Evolutionary conservation across 2,888 invertebrate genomes (phyloP), one percentile per base, ranked within the genome.

Genomic region (Adineta ricciae): DNA sequence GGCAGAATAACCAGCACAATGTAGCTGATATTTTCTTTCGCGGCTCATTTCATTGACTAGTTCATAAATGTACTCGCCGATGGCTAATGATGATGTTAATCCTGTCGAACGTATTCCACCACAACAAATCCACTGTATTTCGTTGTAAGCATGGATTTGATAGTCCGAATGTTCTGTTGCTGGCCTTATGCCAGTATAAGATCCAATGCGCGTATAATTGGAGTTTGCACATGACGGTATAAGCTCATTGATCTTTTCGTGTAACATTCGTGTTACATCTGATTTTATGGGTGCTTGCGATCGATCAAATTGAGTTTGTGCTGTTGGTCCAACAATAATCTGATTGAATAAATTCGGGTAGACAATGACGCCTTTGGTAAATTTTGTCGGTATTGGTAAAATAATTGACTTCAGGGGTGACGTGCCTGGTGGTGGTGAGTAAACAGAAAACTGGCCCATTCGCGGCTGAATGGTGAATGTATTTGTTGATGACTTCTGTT

Each of bases 31-130:
- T 72, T 27, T 27, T 32, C 32, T 72, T 21, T 14, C 2, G n/a
- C n/a, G n/a, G 4, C 4, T 72, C 72, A 72, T 72, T 72, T 72
- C 72, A 11, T 72, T 72, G 32, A 72, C 16, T 72, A 36, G 32
- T 0, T 86, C 49, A 8, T 54, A 49, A 21, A 88, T 88, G 54
- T 87, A 87, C 46, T 88, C 87, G 8, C 87, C 87, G 46, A 89
- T 88, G 1, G 88, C 89, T 14, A 88, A 87, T 64, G 88, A 87
- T n/a, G 87, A 88, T 54, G 88, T 88, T 32, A 88, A 86, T 0
- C 89, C 89, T 1, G 89, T 89, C 1, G 89, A 89, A 36, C 89
- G 86, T 24, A 89, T 89, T 27, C 89, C 89, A 73, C 88, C 88
- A 49, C 88, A 88, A 11, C 88, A 88, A 54, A 88, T 86, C 88